Evolutionary conservation across 2,113 vertebrate species (phyloP).

Genomic region (Protomyctophum bolini): DNA sequence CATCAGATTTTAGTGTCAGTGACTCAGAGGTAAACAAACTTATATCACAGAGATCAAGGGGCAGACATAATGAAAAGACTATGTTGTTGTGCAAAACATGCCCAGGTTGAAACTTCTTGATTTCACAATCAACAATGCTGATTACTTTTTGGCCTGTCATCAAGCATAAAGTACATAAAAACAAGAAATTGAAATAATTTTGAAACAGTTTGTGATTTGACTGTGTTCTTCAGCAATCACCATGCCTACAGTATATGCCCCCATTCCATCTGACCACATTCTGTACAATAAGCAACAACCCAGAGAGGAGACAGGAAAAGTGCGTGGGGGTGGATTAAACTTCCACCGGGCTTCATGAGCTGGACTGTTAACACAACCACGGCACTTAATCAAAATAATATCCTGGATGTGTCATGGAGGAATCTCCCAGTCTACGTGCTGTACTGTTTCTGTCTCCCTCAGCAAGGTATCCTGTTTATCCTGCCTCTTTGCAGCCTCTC

Average conservation of each 20-base stretch:
- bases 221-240: neutral
- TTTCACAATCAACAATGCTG: too few relatives aligned
- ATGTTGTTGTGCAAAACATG: too few relatives aligned
- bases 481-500: slow-evolving; percentile 8
- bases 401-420: slow-evolving; percentile 47
- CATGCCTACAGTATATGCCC: neutral
- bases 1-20: too few relatives aligned
- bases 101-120: too few relatives aligned
- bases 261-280: slow-evolving; percentile 2
- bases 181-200: neutral
- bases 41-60: too few relatives aligned
- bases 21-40: too few relatives aligned
- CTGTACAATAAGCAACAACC: slow-evolving; percentile 3
- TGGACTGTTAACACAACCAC: slow-evolving; percentile 22
- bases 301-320: slow-evolving; percentile 38
- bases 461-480: slow-evolving; percentile 67
- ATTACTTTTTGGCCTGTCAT: neutral
- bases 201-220: neutral
- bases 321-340: slow-evolving; percentile 8
- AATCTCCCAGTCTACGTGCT: slow-evolving; percentile 44
- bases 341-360: slow-evolving; percentile 16
- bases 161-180: neutral
- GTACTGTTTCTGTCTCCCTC: slow-evolving; percentile 38
- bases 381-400: slow-evolving; percentile 59
- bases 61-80: too few relatives aligned